Base-by-base conservation (phyloP, 2,888 invertebrate genomes). In the Tholera decimalis region DNA sequence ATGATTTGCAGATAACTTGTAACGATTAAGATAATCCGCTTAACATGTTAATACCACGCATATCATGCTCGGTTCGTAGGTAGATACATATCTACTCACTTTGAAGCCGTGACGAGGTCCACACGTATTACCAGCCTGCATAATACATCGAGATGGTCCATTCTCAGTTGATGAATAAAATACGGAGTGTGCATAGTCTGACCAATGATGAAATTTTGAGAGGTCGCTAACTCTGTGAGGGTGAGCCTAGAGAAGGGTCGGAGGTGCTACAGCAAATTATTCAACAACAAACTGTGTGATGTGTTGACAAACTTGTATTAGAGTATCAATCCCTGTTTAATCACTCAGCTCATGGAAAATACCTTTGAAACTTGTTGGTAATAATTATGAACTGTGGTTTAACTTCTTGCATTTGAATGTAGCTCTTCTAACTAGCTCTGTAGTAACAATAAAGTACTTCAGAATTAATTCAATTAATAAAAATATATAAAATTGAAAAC, bases 91-190 rank as follows among this genome's bases (percentile, higher is more conserved):
- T 22, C 35, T 18, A 22, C 22, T 22, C 49, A 35, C 41, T 50
- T 28, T 7, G 30, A 26, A 22, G 3, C 22, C 47, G 20, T 30
- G 41, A 44, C 43, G 28, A 35, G 20, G 35, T 43, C 33, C 26
- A 41, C 30, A 43, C 22, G 41, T 49, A 37, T 33, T 26, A 58
- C 24, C 18, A 13, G 13, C 24, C 24, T 50, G n/a, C 43, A 44
- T 51, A 51, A 51, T 58, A 15, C 39, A 60, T 46, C n/a, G 13
- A 26, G 4, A 46, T 41, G 41, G 15, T 37, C 24, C 20, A 46
- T 30, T 15, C 33, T 28, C 18, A 24, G 33, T 41, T 35, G n/a
- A 33, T 67, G 46, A 68, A 70, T 60, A 53, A 47, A 46, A 53
- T 50, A 69, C 24, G n/a, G 1, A 22, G 11, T 28, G 20, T 39